These are phyloP conservation scores for Tenthredo scrophulariae DNA, from an alignment of 2,888 invertebrate species.

Conservation along the genomic window DNA sequence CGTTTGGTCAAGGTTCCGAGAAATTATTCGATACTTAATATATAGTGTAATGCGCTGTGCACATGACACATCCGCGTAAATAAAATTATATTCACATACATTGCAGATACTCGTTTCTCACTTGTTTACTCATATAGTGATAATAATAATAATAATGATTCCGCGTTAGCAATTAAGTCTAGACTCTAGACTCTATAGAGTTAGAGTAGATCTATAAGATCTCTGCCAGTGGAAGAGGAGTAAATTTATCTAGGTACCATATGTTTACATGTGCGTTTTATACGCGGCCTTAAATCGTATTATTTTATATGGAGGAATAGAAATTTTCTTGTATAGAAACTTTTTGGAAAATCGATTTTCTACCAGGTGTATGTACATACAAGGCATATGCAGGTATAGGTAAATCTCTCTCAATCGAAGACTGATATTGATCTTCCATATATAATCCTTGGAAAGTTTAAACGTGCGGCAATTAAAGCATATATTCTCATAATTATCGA, in stretches of 20 bases:
- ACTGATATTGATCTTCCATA: neutral
- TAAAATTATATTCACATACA: neutral
- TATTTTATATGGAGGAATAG: neutral
- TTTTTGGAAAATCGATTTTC: conserved; percentile 14
- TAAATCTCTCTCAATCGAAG: neutral
- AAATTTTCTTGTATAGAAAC: conserved; percentile 11
- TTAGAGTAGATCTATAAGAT: neutral
- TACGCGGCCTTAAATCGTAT: neutral
- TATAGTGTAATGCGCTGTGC: neutral
- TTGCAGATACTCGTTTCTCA: neutral
- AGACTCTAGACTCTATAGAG: conserved; percentile 1
- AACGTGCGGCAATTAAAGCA: too few relatives aligned
- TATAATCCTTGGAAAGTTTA: neutral
- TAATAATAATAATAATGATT: neutral
- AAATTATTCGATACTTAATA: neutral
- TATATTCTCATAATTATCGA: too few relatives aligned
- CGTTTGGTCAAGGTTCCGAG: neutral
- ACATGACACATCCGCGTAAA: conserved; percentile 1
- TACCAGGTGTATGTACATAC: neutral
- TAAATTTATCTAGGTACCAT: neutral
- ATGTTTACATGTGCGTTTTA: too few relatives aligned
- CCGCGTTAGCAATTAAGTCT: neutral
- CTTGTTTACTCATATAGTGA: neutral
- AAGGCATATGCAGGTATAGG: neutral
- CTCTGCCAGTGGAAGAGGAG: neutral